A percentile compares a stretch with the other conserved stretches of the same genome.
These are phyloP conservation scores for Diachasma alloeum DNA, from an alignment of 1,140 invertebrate genomes.

Conservation along the genomic window DNA sequence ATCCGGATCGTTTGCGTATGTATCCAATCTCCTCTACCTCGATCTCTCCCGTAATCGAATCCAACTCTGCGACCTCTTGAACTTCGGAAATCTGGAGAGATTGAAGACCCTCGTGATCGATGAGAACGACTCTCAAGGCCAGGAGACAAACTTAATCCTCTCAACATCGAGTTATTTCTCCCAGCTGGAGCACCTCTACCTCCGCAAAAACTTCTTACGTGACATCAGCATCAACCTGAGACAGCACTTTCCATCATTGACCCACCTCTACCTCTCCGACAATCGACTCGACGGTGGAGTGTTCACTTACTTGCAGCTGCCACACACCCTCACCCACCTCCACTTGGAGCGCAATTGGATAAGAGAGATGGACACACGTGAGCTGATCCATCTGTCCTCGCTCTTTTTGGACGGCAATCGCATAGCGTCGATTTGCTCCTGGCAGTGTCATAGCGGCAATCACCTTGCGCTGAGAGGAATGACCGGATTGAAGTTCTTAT, in stretches of 20 bases:
- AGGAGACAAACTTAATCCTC: constrained; percentile 26
- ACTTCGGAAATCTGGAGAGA: constrained; percentile 35
- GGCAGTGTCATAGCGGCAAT: constrained; percentile 30
- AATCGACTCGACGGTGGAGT: constrained; percentile 42
- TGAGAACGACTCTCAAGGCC: constrained; percentile 37
- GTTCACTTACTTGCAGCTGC: constrained; percentile 42
- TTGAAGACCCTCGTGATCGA: constrained; percentile 47
- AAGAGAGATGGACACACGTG: constrained; percentile 25
- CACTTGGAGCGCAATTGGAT: constrained; percentile 51
- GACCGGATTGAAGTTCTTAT: constrained; percentile 38
- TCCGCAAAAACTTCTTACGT: constrained; percentile 40
- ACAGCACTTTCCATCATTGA: constrained; percentile 43
- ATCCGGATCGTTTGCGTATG: constrained; percentile 39
- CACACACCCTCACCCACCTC: constrained; percentile 42
- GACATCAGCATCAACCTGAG: constrained; percentile 30
- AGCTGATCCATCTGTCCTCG: constrained; percentile 29
- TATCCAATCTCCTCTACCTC: constrained; percentile 45
- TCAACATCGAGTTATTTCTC: constrained; percentile 39
- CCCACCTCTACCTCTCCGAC: constrained; percentile 48
- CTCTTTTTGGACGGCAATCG: constrained; percentile 47
- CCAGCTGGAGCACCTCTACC: constrained; percentile 42
- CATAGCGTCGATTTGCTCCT: constrained; percentile 43
- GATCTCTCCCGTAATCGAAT: constrained; percentile 51
- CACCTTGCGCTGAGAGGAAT: constrained; percentile 37
- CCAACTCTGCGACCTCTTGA: constrained; percentile 39